A percentile compares a stretch with the other conserved stretches of the same genome.
Evolutionary conservation across 92 coral and sea anemone species (phyloP).

Genomic region (Siderastrea radians): DNA sequence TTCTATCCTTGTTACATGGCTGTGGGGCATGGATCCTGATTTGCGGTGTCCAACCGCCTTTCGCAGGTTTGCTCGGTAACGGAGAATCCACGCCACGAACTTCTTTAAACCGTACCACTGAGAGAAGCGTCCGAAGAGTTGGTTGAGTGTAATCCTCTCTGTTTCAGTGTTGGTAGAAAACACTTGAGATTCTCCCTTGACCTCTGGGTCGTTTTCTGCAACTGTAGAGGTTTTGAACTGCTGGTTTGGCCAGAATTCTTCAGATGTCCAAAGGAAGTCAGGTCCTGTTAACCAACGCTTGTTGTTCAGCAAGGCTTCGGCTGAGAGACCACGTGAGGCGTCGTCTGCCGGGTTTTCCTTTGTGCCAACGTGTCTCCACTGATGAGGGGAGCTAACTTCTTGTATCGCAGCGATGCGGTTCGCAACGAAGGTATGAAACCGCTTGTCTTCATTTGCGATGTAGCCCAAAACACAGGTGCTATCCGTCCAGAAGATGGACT

Average conservation of each 20-base stretch:
- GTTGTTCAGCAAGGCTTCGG: slow-evolving; percentile 10
- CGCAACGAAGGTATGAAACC: slow-evolving; percentile 56
- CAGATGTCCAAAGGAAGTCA: slow-evolving; percentile 5
- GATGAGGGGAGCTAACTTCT: slow-evolving; percentile 40
- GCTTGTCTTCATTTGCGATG: slow-evolving; percentile 31
- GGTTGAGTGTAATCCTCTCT: neutral
- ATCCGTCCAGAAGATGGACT: neutral
- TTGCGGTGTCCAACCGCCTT: neutral
- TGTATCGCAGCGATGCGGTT: slow-evolving; percentile 43
- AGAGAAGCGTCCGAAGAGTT: slow-evolving; percentile 19
- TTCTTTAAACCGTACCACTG: slow-evolving; percentile 26
- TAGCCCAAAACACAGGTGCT: slow-evolving; percentile 47
- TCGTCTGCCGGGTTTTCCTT: slow-evolving; percentile 41
- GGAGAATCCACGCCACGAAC: slow-evolving; percentile 49
- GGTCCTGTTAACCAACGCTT: slow-evolving; percentile 41
- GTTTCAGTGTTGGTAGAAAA: neutral
- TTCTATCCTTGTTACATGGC: neutral
- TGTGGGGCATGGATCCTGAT: neutral
- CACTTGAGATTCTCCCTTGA: too few species aligned
- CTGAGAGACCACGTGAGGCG: slow-evolving; percentile 43
- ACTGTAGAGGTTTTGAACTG: too few species aligned
- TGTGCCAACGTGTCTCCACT: slow-evolving; percentile 52
- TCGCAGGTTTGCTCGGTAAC: slow-evolving; percentile 18
- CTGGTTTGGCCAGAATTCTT: neutral
- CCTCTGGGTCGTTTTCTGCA: too few species aligned